Percentiles rank a stretch among this genome's conserved stretches.
phyloP scores from a whole-genome alignment of 2,113 vertebrate species.

The Limanda limanda region DNA sequence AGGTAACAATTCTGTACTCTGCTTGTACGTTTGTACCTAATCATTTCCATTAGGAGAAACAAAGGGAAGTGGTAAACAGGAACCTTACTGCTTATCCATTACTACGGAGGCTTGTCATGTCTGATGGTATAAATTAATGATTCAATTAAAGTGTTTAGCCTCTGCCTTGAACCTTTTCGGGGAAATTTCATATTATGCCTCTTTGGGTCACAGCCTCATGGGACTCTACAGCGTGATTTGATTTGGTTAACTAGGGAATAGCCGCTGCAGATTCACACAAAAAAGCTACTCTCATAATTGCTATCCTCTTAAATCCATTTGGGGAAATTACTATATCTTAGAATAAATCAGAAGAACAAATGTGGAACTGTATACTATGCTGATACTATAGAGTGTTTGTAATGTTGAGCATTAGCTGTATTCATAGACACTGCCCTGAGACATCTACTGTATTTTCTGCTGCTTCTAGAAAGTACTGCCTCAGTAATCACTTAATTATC shows the following conservation, averaged over 20 bases:
- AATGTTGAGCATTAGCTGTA: not conserved
- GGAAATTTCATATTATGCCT: constrained; percentile 3
- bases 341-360: not conserved
- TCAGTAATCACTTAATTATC: not conserved
- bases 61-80: not conserved
- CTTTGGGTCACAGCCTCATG: not conserved
- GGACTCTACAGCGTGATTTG: constrained; percentile 17
- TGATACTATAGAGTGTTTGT: not conserved
- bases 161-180: not conserved
- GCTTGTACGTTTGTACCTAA: not conserved
- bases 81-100: not conserved
- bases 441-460: not conserved
- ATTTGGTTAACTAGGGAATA: not conserved
- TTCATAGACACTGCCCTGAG: not conserved
- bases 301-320: constrained; percentile 8
- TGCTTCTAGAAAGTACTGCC: too few species aligned
- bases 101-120: not conserved
- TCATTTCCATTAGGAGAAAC: not conserved
- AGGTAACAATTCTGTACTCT: too few species aligned
- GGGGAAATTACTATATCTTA: constrained; percentile 7
- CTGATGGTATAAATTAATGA: not conserved
- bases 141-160: constrained; percentile 1
- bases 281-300: constrained; percentile 15
- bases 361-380: not conserved
- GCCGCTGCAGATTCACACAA: not conserved